Base-by-base conservation (phyloP, 2,888 invertebrate species). In the Galeruca laticollis region DNA sequence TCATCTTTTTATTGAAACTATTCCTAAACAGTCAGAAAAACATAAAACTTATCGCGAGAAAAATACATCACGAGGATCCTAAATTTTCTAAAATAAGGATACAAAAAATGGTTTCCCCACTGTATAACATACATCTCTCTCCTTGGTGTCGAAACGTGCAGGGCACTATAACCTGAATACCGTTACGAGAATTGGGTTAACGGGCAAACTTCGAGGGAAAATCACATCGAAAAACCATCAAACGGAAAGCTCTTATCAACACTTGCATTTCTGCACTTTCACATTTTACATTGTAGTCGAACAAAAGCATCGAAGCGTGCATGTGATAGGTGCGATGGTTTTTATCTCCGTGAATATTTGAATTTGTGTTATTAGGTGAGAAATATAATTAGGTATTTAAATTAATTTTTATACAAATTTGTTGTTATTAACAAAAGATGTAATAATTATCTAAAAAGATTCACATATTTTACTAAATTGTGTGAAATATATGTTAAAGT, bases 101-200 rank as follows among this genome's bases (percentile, higher is more conserved):
- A n/a, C n/a, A n/a, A n/a, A n/a, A n/a, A n/a, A n/a, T n/a, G n/a
- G 21, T 51, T 51, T 20, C 11, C 52, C 5, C 52, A 5, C 26
- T 52, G 26, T 52, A 52, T 52, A 52, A 2, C 47, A 18, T 47
- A 26, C 2, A 2, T 4, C 26, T 4, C 26, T 79, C 78, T 78
- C 80, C 79, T 81, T 80, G 81, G 82, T 81, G 75, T 78, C 79
- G 66, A 61, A 70, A 72, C 69, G 82, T 79, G 73, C 80, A 72
- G 71, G 78, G 80, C 77, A 82, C 83, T 75, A 76, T 79, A 79
- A 68, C 79, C 81, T 76, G 78, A 75, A 81, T 82, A 76, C 75
- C 74, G 31, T 57, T 43, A n/a, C 69, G 77, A 43, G 52, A 70
- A 76, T 74, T 79, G 73, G 80, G 81, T 78, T 79, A 79, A 79